Evolutionary conservation across 2,113 vertebrate genomes (phyloP).

Genomic region (Chauna torquata): DNA sequence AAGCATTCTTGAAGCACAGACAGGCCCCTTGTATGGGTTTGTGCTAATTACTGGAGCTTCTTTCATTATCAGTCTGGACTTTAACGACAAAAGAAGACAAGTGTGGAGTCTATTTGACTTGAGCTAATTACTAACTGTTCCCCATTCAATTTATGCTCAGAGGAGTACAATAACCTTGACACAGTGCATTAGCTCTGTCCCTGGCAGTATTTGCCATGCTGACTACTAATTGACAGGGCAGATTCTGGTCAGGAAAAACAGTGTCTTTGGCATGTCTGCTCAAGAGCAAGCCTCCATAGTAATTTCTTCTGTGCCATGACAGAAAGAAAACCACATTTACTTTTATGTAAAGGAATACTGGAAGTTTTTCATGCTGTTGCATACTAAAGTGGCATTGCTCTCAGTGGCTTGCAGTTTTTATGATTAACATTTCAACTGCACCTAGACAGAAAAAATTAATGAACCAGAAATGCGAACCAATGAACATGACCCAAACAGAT

Average conservation of each 20-base stretch:
- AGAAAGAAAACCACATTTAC: background rate
- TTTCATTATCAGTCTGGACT: conserved; percentile 27
- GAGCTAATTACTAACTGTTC: conserved; percentile 61
- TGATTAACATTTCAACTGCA: conserved; percentile 20
- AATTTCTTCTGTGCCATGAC: background rate
- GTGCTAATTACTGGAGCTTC: conserved; percentile 50
- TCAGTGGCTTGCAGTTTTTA: background rate
- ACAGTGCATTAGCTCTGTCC: conserved; percentile 22
- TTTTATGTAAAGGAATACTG: background rate
- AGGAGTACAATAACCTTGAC: conserved; percentile 48
- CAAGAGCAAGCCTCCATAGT: background rate
- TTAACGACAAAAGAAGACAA: conserved; percentile 69
- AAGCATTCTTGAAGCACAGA: background rate
- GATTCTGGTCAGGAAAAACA: background rate
- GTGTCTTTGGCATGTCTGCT: background rate
- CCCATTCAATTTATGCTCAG: conserved; percentile 30
- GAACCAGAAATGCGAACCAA: conserved; percentile 8
- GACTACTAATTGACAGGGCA: conserved; percentile 30
- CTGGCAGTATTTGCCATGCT: background rate
- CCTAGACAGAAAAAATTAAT: background rate
- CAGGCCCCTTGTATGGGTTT: conserved; percentile 20
- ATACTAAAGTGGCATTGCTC: background rate
- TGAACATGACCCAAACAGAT: background rate
- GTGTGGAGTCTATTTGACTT: conserved; percentile 49
- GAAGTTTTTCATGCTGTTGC: background rate